Evolutionary conservation across 2,113 vertebrate species (phyloP).

Genomic region (Phalacrocorax aristotelis): DNA sequence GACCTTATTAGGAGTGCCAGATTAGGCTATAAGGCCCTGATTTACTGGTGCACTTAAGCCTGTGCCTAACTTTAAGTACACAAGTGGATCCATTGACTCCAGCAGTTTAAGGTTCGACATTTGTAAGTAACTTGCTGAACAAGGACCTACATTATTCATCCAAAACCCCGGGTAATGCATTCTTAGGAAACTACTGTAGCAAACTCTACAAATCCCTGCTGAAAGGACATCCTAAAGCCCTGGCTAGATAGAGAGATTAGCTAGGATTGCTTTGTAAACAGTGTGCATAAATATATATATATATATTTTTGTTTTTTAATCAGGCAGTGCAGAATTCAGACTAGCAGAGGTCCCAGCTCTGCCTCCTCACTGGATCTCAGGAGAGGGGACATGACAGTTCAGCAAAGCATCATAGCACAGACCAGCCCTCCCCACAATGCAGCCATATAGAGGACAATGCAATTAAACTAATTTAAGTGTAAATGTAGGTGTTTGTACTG

Average conservation of each 20-base stretch:
- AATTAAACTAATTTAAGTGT: not conserved
- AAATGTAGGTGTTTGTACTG: not conserved
- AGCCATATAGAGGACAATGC: not conserved
- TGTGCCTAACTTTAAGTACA: conserved; percentile 28
- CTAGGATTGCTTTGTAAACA: conserved; percentile 8
- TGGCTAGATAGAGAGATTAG: conserved; percentile 18
- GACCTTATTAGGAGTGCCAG: not conserved
- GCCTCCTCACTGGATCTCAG: fast-evolving
- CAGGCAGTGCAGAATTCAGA: not conserved
- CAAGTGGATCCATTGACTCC: conserved; percentile 12
- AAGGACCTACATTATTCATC: conserved; percentile 59
- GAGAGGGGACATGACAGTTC: not conserved
- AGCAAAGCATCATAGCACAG: not conserved
- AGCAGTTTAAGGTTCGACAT: conserved; percentile 8
- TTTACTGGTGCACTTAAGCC: conserved; percentile 47
- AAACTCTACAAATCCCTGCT: conserved; percentile 26
- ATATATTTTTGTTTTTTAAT: not conserved
- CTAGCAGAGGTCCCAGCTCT: not conserved
- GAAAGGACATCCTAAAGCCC: conserved; percentile 43
- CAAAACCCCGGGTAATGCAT: not conserved
- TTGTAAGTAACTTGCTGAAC: conserved; percentile 43
- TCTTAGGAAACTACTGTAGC: conserved; percentile 15
- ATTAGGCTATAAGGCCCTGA: conserved; percentile 13
- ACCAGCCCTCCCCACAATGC: not conserved
- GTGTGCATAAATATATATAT: not conserved